These are phyloP conservation scores for Gasterosteus aculeatus DNA, from an alignment of 2,113 vertebrate species.

Conservation along the genomic window DNA sequence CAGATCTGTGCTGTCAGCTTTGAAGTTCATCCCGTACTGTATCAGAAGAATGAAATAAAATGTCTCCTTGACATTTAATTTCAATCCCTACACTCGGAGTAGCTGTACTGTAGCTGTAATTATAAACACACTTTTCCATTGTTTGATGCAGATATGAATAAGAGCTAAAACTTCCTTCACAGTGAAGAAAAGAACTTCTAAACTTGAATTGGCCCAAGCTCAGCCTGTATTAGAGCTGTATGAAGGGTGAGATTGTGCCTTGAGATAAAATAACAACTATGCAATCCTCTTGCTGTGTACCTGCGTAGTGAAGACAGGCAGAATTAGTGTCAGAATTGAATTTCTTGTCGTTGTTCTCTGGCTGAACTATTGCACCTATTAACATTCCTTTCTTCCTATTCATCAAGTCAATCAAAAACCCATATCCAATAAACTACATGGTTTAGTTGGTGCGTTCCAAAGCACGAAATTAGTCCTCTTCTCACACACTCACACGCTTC, in stretches of 20 bases:
- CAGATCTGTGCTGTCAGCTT: constrained; percentile 1
- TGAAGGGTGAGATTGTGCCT: background rate
- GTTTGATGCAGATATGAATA: background rate
- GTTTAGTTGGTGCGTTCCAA: constrained; percentile 25
- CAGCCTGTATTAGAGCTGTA: constrained; percentile 28
- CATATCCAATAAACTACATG: constrained; percentile 28
- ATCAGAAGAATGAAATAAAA: background rate
- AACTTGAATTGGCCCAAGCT: background rate
- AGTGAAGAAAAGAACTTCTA: background rate
- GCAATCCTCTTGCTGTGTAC: background rate
- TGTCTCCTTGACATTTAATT: background rate
- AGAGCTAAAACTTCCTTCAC: background rate
- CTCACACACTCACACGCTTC: background rate
- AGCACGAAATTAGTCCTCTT: constrained; percentile 14
- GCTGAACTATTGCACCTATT: constrained; percentile 19
- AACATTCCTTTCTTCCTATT: constrained; percentile 21
- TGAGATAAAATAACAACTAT: constrained; percentile 5
- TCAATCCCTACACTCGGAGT: background rate
- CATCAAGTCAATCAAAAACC: constrained; percentile 27
- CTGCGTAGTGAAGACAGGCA: background rate
- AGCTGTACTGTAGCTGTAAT: background rate
- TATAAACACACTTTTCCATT: background rate
- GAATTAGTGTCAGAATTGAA: constrained; percentile 5
- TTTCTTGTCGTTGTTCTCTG: constrained; percentile 17
- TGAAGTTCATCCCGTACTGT: background rate